Percentiles rank a stretch among this genome's conserved stretches.
phyloP scores from a whole-genome alignment of 2,797 vertebrate genomes.

The Peromyscus melanophrys region DNA sequence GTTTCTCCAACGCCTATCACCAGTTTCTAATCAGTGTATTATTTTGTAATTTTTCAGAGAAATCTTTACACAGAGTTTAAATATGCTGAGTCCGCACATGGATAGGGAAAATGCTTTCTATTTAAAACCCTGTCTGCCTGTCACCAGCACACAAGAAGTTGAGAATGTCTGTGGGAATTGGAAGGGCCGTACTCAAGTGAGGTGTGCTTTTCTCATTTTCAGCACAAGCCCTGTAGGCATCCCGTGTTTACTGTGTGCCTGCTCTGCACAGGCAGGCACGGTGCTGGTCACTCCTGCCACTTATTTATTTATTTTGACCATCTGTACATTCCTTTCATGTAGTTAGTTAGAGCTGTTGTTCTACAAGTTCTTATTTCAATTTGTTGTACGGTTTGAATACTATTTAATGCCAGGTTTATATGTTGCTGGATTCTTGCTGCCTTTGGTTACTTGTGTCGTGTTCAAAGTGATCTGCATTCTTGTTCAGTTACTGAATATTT shows the following conservation, averaged over 20 bases:
- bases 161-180: conserved; percentile 62
- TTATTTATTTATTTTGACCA: conserved; percentile 89
- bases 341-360: conserved; percentile 84
- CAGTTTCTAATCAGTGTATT: conserved; percentile 68
- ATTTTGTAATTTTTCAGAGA: conserved; percentile 71
- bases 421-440: conserved; percentile 88
- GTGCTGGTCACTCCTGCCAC: conserved; percentile 89
- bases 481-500: conserved; percentile 86
- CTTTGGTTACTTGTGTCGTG: conserved; percentile 91
- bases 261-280: conserved; percentile 80
- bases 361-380: conserved; percentile 86
- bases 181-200: conserved; percentile 31
- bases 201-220: conserved; percentile 22
- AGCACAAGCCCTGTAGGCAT: conserved; percentile 63
- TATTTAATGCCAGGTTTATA: conserved; percentile 89
- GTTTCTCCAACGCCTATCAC: conserved; percentile 79
- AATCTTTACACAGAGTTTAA: conserved; percentile 75
- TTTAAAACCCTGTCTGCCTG: conserved; percentile 67
- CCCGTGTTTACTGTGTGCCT: conserved; percentile 83
- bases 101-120: conserved; percentile 71
- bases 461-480: conserved; percentile 89
- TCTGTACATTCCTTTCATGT: conserved; percentile 92
- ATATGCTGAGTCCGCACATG: not conserved
- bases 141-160: conserved; percentile 66
- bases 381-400: conserved; percentile 90